phyloP scores from a whole-genome alignment of 2,113 vertebrate genomes.

The Nematolebias whitei region DNA sequence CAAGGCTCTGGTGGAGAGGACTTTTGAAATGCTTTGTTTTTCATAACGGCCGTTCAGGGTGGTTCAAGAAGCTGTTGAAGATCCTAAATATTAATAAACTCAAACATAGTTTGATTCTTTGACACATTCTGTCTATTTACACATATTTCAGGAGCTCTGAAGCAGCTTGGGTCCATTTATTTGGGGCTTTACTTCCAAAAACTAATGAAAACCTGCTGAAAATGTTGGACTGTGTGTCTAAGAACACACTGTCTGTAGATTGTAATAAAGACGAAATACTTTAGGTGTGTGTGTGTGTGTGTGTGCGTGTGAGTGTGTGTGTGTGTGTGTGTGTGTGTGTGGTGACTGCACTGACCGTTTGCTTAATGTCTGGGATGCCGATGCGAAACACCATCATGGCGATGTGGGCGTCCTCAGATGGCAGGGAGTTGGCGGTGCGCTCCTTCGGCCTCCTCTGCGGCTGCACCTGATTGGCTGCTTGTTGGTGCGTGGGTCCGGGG shows the following conservation, averaged over 20 bases:
- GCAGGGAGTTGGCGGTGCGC: constrained; percentile 78
- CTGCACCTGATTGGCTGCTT: constrained; percentile 71
- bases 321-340: constrained; percentile 4
- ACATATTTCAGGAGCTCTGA: not conserved
- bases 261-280: too few relatives aligned
- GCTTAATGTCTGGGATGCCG: constrained; percentile 93
- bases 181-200: not conserved
- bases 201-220: not conserved
- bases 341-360: constrained; percentile 83
- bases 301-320: constrained; percentile 1
- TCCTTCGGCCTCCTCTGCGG: constrained; percentile 83
- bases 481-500: constrained; percentile 78
- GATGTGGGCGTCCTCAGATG: constrained; percentile 85
- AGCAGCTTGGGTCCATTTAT: accelerated
- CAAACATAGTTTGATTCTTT: too few relatives aligned
- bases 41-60: too few relatives aligned
- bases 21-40: not conserved
- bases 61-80: too few relatives aligned
- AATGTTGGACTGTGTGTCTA: not conserved
- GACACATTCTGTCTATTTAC: too few relatives aligned
- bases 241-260: too few relatives aligned
- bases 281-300: not conserved
- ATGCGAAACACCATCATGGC: constrained; percentile 96
- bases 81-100: too few relatives aligned
- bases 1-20: too few relatives aligned